Evolutionary conservation across 2,113 vertebrate species (phyloP).

Genomic region (Potamarius usumacintae): DNA sequence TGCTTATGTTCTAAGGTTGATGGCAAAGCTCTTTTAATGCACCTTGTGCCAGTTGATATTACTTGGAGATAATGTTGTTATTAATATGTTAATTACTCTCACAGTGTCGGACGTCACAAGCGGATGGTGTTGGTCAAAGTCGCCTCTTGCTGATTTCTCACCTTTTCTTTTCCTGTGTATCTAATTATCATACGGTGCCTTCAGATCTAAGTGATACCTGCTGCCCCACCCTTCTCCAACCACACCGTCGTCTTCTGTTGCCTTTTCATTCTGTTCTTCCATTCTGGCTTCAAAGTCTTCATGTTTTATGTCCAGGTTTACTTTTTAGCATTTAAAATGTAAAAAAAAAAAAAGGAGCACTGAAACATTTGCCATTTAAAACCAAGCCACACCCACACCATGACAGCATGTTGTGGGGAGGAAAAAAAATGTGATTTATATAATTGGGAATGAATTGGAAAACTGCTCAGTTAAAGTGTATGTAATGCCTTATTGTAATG

Average conservation of each 20-base stretch:
- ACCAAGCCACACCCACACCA: neutral
- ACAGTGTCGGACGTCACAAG: neutral
- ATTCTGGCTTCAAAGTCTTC: neutral
- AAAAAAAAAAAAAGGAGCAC: neutral
- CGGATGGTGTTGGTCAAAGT: neutral
- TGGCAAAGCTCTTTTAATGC: neutral
- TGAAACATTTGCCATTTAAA: neutral
- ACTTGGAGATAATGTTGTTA: neutral
- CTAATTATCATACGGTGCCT: neutral
- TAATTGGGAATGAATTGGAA: neutral
- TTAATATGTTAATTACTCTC: constrained; percentile 2
- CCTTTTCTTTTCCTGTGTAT: constrained; percentile 17
- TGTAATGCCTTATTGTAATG: too few relatives aligned
- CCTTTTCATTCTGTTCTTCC: constrained; percentile 1
- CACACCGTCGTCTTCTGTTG: neutral
- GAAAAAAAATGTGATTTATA: neutral
- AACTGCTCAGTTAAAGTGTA: neutral
- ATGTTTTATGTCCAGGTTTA: constrained; percentile 16
- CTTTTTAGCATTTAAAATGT: constrained; percentile 15
- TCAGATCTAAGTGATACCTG: neutral
- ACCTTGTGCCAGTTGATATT: neutral
- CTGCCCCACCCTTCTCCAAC: neutral
- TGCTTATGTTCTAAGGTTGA: constrained; percentile 22
- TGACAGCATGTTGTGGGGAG: neutral
- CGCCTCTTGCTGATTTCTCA: constrained; percentile 19